phyloP scores from a whole-genome alignment of 2,888 invertebrate genomes.

The Trimorus sp. region DNA sequence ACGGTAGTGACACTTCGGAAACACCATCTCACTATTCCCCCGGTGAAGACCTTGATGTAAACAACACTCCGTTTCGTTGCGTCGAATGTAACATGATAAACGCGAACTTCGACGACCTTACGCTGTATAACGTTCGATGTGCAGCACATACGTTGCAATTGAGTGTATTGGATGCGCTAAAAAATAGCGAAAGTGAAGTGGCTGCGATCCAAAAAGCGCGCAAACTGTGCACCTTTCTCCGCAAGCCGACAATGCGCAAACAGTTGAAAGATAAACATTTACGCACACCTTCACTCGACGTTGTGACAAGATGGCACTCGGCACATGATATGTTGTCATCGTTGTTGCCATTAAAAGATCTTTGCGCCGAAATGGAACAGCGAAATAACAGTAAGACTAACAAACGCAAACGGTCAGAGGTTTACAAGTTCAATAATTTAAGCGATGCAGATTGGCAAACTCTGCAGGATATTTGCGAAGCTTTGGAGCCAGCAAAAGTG shows the following conservation, averaged over 20 bases:
- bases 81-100: no score
- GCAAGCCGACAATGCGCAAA: neutral
- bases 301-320: constrained; percentile 3
- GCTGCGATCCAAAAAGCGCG: neutral
- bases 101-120: no score
- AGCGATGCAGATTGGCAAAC: constrained; percentile 1
- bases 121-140: neutral
- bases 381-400: neutral
- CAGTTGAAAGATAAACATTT: neutral
- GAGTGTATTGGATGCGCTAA: no score
- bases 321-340: constrained; percentile 3
- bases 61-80: neutral
- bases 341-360: neutral
- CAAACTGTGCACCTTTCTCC: neutral
- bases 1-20: neutral
- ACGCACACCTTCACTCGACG: neutral
- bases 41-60: neutral
- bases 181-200: neutral
- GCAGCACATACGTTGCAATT: constrained; percentile 6
- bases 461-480: neutral
- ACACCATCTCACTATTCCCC: neutral
- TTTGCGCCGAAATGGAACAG: neutral
- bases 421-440: neutral
- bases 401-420: neutral
- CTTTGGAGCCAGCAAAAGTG: constrained; percentile 17